Evolutionary conservation across 92 coral and sea anemone species (phyloP), one percentile per base, ranked within the genome.

Genomic region (Actinernus sp.): DNA sequence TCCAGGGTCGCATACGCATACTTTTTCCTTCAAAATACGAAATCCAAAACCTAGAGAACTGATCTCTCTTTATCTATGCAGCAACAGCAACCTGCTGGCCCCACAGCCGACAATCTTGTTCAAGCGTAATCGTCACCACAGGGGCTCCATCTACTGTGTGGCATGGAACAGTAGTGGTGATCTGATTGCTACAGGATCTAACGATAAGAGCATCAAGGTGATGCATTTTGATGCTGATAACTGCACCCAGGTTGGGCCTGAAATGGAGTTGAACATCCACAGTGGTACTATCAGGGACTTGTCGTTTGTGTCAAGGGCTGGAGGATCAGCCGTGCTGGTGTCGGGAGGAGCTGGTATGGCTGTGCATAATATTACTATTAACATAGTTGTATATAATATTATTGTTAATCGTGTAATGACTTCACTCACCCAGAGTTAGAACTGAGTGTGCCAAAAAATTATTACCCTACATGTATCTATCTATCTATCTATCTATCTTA

Each of bases 261-360:
- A 89, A 46, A 56, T 91, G 76, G 97, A 91, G 49, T 37, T 95
- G 56, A 82, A 73, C 11, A 84, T 87, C 19, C 99, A 95, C 43
- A 73, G 45, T 53, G 99, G 95, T 18, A 95, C 99, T 24, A 85
- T 95, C 2, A 79, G 99, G 49, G 99, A 95, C 71, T 32, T 95
- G 73, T 71, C 92, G 1, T 95, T 95, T 78, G 99, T 93, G 10
- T 74, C 91, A 17, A 80, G 89, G 31, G 66, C 97, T 23, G 79
- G 96, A 44, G 91, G 97, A 1, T 65, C 84, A 6, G 88, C 95
- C 9, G 85, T 95, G 44, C 75, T 95, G 44, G 97, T 92, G 25
- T 95, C 99, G 17, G 99, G 99, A 36, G 97, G 99, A 2, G 99
- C 97, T 76, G 99, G 99, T 95, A 52, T 6, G 73, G n/a, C n/a